Base-by-base conservation (phyloP, 2,797 vertebrate species). In the Sebastes hopkinsi region DNA sequence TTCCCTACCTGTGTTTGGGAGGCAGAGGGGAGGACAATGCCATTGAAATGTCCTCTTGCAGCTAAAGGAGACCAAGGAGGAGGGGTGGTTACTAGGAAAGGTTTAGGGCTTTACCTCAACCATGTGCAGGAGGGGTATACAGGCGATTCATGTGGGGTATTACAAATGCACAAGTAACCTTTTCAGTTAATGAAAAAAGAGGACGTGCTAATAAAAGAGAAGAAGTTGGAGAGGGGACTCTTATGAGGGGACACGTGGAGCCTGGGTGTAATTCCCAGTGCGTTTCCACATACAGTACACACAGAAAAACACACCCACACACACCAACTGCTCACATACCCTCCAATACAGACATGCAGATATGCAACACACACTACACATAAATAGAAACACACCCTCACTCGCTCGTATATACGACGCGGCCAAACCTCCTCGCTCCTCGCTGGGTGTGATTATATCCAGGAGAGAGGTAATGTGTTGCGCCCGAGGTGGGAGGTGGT, bases 161-260 rank as follows among this genome's bases (percentile, higher is more conserved):
- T 91, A 86, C 85, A 72, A 85, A 92, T 88, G 90, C 86, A 86
- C 91, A 82, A 87, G 85, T 94, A 94, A 94, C 94, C 92, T 94
- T 93, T 94, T 92, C 87, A 89, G 90, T 92, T 93, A 92, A 95
- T 94, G 91, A 94, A 93, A 95, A 86, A 93, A 89, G 62, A 83
- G 87, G 81, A 90, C 72, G 81, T 11, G 72, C 80, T 93, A 94
- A 94, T 93, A 94, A 94, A 94, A 93, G 70, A 88, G 85, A 91
- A 87, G 88, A 92, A 89, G 79, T 85, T 80, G 68, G 67, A 84
- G 80, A 89, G 84, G 81, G 81, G 72, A 79, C 70, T 67, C 72
- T 76, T 87, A 75, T 80, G 67, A 84, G 59, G 61, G 62, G 79
- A 84, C 67, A 78, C 29, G 20, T 75, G 55, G 69, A n/a, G 36